A percentile compares a stretch with the other conserved stretches of the same genome.
These are phyloP conservation scores for Cylindroiulus punctatus DNA, from an alignment of 2,888 invertebrate genomes.

Conservation along the genomic window DNA sequence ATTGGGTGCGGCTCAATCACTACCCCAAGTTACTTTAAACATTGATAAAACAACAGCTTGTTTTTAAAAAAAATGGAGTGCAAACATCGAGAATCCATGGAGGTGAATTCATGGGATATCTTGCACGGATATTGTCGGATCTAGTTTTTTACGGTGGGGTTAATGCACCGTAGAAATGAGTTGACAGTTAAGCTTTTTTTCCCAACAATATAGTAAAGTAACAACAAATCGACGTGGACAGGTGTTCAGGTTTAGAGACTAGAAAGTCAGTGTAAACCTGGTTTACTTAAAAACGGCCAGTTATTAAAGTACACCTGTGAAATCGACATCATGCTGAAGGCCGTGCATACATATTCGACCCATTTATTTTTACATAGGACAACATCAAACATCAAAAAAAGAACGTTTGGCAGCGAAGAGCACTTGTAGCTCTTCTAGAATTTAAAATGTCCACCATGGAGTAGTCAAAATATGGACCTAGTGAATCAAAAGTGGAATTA, in stretches of 20 bases:
- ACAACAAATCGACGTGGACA: background rate
- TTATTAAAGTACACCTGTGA: background rate
- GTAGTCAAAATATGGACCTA: background rate
- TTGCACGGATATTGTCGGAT: background rate
- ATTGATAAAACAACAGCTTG: too few species aligned
- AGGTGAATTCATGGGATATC: background rate
- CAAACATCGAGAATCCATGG: too few species aligned
- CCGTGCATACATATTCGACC: background rate
- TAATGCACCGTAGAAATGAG: background rate
- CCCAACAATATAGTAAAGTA: background rate
- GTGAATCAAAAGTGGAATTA: background rate
- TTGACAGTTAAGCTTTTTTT: background rate
- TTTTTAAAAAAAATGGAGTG: too few species aligned
- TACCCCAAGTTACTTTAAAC: too few species aligned
- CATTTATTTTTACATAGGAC: background rate
- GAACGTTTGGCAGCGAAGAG: background rate
- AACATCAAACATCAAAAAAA: background rate
- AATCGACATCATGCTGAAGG: background rate
- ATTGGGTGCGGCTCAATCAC: too few species aligned
- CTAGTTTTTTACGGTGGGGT: background rate
- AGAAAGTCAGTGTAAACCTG: background rate
- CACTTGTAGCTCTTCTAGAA: background rate
- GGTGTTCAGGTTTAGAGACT: background rate
- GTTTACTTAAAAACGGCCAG: background rate
- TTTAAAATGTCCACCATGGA: background rate